Percentiles rank a stretch among this genome's conserved stretches.
phyloP scores from a whole-genome alignment of 2,113 vertebrate species.

The Neolamprologus toae region DNA sequence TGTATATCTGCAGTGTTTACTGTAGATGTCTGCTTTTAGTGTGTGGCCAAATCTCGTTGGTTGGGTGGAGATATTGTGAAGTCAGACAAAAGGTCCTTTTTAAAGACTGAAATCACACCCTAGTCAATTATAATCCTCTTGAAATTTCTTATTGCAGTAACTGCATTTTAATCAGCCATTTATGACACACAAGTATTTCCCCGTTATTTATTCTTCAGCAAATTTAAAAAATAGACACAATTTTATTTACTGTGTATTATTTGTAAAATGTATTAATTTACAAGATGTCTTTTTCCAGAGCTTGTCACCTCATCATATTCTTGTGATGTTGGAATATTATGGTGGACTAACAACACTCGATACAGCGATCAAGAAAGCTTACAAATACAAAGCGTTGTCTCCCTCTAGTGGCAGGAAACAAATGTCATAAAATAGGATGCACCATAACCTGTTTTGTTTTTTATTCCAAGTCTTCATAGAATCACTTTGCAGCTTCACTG shows the following conservation, averaged over 20 bases:
- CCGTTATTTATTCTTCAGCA: neutral
- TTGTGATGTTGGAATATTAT: neutral
- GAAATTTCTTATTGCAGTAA: neutral
- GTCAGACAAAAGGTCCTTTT: neutral
- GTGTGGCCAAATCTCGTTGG: neutral
- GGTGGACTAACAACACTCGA: neutral
- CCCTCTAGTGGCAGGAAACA: constrained; percentile 4
- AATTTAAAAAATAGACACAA: neutral
- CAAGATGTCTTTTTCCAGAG: neutral
- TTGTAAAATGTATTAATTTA: neutral
- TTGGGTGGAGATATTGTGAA: neutral
- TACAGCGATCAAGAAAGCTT: no score
- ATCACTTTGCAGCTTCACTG: neutral
- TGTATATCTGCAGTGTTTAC: neutral
- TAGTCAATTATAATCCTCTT: neutral
- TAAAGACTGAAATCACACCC: neutral
- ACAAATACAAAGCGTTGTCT: neutral
- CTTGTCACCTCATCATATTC: neutral
- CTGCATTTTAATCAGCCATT: neutral
- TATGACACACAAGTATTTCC: neutral
- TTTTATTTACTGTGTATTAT: neutral
- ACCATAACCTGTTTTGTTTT: neutral
- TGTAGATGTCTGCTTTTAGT: neutral
- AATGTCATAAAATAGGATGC: neutral
- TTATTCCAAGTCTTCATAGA: neutral